These are phyloP conservation scores for Procavia capensis DNA, from an alignment of 2,113 vertebrate species.

Conservation along the genomic window DNA sequence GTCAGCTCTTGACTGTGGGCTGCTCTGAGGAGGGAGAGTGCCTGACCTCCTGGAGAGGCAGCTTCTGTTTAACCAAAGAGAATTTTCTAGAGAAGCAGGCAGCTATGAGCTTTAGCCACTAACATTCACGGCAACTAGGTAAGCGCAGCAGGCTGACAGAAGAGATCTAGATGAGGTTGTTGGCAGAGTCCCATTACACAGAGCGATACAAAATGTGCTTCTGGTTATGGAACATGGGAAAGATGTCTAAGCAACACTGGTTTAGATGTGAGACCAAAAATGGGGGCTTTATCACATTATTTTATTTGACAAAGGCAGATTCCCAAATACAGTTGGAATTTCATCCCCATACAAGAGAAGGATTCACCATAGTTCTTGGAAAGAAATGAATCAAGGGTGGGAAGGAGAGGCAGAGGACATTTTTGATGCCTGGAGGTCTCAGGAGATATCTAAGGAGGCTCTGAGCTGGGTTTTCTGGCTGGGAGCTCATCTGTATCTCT, in stretches of 20 bases:
- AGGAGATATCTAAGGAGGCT: background rate
- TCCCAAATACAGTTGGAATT: background rate
- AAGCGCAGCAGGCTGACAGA: background rate
- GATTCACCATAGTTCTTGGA: background rate
- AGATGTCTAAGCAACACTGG: background rate
- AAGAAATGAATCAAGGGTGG: background rate
- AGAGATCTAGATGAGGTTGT: background rate
- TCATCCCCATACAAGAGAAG: background rate
- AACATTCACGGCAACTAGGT: background rate
- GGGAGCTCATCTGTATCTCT: background rate
- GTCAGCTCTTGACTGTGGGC: background rate
- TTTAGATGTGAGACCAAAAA: slow-evolving; percentile 10
- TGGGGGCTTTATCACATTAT: background rate
- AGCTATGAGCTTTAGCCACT: background rate
- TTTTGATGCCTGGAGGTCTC: background rate
- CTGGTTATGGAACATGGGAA: background rate
- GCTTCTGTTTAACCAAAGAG: background rate
- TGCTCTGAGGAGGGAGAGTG: background rate
- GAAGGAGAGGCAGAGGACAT: background rate
- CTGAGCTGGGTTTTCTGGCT: background rate
- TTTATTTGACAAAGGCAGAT: slow-evolving; percentile 26
- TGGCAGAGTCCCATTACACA: background rate
- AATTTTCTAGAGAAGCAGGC: background rate
- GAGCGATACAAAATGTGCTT: background rate
- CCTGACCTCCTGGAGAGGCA: background rate